Evolutionary conservation across 2,888 invertebrate species (phyloP).

Genomic region (Dendrolimus houi): DNA sequence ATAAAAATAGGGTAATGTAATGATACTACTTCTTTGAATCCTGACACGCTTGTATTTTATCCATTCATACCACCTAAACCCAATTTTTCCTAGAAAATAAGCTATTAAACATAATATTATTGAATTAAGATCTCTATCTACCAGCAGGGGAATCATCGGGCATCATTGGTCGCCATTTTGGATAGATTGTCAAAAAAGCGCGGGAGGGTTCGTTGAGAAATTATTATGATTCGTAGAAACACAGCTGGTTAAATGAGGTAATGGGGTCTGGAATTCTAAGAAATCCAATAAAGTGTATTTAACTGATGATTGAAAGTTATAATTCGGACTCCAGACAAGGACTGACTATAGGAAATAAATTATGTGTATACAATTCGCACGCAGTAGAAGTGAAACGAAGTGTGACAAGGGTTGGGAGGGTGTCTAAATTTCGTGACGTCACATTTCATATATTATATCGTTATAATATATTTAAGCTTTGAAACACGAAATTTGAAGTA

Average conservation of each 20-base stretch:
- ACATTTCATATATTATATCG: no score
- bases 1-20: no score
- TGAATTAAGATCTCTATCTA: constrained; percentile 1
- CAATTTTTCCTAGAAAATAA: constrained; percentile 1
- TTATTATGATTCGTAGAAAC: constrained; percentile 32
- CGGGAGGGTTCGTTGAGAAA: constrained; percentile 22
- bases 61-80: not conserved
- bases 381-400: no score
- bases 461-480: no score
- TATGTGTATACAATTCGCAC: no score
- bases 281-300: constrained; percentile 25
- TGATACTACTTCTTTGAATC: no score
- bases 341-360: no score
- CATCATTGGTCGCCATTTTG: no score
- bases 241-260: constrained; percentile 30
- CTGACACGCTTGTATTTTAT: no score
- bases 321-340: not conserved
- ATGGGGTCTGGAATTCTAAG: constrained; percentile 23
- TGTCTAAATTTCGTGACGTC: no score
- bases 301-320: not conserved
- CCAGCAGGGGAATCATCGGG: not conserved
- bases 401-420: no score
- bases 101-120: not conserved
- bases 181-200: constrained; percentile 14
- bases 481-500: no score